Percentiles rank a stretch among this genome's conserved stretches.
phyloP scores from a whole-genome alignment of 1,140 invertebrate species.

The Aphaenogaster floridana region DNA sequence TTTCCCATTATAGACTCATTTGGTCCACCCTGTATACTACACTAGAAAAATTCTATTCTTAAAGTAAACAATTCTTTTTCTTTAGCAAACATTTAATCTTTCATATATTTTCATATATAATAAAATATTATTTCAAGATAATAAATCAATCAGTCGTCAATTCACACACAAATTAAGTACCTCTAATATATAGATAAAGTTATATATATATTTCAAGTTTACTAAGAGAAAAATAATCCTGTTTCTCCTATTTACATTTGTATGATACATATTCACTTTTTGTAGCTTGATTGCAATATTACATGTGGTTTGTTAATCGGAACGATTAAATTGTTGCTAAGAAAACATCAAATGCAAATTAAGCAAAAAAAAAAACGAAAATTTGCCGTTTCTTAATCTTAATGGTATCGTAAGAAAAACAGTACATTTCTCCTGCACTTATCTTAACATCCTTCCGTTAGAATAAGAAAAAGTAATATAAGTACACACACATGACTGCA shows the following conservation, averaged over 20 bases:
- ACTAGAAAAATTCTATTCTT: slow-evolving; percentile 26
- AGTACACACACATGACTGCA: slow-evolving; percentile 16
- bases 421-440: neutral
- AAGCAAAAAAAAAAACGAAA: neutral
- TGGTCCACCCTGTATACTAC: neutral
- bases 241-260: slow-evolving; percentile 19
- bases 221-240: slow-evolving; percentile 2
- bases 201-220: neutral
- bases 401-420: neutral
- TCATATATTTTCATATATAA: slow-evolving; percentile 14
- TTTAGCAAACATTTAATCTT: slow-evolving; percentile 51
- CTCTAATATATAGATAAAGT: neutral
- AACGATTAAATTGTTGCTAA: slow-evolving; percentile 22
- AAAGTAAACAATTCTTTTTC: slow-evolving; percentile 26
- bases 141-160: slow-evolving; percentile 32
- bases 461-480: slow-evolving; percentile 25
- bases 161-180: slow-evolving; percentile 35
- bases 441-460: neutral
- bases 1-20: no score
- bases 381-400: neutral
- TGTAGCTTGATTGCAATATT: slow-evolving; percentile 25
- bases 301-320: neutral
- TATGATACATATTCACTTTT: neutral
- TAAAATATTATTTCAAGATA: slow-evolving; percentile 19
- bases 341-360: slow-evolving; percentile 18